Percentiles rank a stretch among this genome's conserved stretches.
Conservation (phyloP, 1,140 invertebrate genomes). For the Euura lappo region DNA sequence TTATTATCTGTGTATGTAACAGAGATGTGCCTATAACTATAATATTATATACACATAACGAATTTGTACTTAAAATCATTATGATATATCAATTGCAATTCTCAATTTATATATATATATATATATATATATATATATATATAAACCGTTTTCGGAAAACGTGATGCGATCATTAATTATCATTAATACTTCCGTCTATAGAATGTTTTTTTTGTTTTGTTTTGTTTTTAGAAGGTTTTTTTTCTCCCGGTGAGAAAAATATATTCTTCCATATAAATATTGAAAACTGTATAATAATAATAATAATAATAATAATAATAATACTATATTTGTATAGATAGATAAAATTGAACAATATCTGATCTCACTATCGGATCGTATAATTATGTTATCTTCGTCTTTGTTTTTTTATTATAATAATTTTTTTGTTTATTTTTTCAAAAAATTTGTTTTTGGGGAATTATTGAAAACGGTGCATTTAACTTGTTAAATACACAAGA, state of each 20-base stretch:
- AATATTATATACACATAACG: too few species aligned
- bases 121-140: not conserved
- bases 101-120: not conserved
- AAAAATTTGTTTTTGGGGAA: too few species aligned
- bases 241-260: slow-evolving; percentile 48
- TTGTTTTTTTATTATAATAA: too few species aligned
- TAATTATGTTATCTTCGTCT: too few species aligned
- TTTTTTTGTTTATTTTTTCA: too few species aligned
- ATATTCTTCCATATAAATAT: slow-evolving; percentile 44
- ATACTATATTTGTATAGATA: too few species aligned
- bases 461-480: slow-evolving; percentile 22
- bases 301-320: too few species aligned
- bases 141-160: too few species aligned
- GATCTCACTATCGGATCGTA: too few species aligned
- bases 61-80: too few species aligned
- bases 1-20: not conserved
- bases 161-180: not conserved
- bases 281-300: too few species aligned
- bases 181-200: not conserved
- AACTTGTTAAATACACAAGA: slow-evolving; percentile 19
- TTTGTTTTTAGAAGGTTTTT: slow-evolving; percentile 34
- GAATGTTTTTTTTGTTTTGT: slow-evolving; percentile 5
- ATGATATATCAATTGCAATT: not conserved
- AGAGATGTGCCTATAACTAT: not conserved
- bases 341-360: too few species aligned